Base-by-base conservation (phyloP, 1,140 invertebrate genomes). In the Sesamia nonagrioides region DNA sequence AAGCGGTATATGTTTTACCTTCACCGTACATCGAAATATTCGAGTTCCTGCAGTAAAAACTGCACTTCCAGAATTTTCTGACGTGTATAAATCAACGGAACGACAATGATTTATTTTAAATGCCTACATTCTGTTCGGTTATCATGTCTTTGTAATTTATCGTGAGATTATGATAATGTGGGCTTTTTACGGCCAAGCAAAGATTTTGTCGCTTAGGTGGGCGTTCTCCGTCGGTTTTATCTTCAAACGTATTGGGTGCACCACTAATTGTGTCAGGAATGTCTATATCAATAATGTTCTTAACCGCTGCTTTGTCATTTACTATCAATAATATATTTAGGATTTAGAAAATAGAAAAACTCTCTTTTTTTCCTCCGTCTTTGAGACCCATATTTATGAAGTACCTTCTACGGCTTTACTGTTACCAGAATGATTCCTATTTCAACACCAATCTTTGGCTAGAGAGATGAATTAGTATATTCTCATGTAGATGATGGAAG, bases 101-200 rank as follows among this genome's bases (percentile, higher is more conserved):
- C 35, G 35, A 48, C 66, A 78, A 78, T 71, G 61, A 77, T 77
- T 42, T 69, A 71, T 42, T 42, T 78, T 21, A 45, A 33, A 60
- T 18, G 17, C 66, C 37, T 58, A 58, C n/a, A 27, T 45, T 54
- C 63, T 69, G 27, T 69, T 71, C 52, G 52, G 63, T 71, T 78
- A 71, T 78, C 63, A 71, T 69, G 76, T 71, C n/a, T 35, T 42
- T 37, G 52, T 78, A 71, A 78, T 78, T 69, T 78, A 78, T 69
- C 37, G 76, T 78, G 76, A 54, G 76, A 78, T 78, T 78, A 78
- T 78, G 76, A 45, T 78, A 78, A 78, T 78, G 60, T 13, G 40
- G 35, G 8, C 27, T 76, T 78, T 71, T 45, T 69, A 45, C 37
- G 40, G 18, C 37, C 50, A 52, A 66, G 72, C 45, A 48, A 61